phyloP scores from a whole-genome alignment of 2,797 vertebrate genomes.

The Neosalanx taihuensis region DNA sequence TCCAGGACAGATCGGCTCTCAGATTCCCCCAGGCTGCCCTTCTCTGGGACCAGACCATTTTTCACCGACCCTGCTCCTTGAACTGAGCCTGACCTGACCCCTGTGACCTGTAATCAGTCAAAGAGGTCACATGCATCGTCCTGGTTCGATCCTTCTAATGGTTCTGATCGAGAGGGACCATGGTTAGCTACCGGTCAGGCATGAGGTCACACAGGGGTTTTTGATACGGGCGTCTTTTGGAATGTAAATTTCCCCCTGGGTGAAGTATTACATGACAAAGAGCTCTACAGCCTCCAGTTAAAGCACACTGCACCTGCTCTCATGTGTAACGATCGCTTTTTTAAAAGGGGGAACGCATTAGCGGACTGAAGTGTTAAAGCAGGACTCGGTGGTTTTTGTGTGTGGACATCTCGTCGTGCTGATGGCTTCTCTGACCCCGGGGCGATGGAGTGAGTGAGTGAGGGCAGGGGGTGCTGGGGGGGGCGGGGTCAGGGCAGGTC shows the following conservation, averaged over 20 bases:
- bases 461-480: conserved; percentile 47
- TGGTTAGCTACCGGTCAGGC: conserved; percentile 41
- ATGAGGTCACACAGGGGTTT: conserved; percentile 57
- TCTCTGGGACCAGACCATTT: conserved; percentile 39
- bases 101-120: conserved; percentile 61
- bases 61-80: conserved; percentile 61
- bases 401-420: conserved; percentile 55
- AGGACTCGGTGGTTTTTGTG: conserved; percentile 58
- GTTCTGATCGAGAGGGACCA: conserved; percentile 51
- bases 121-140: conserved; percentile 35
- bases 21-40: conserved; percentile 14
- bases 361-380: conserved; percentile 30
- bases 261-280: conserved; percentile 57
- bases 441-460: conserved; percentile 61
- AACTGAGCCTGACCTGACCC: conserved; percentile 62
- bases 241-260: conserved; percentile 70
- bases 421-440: conserved; percentile 54
- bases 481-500: conserved; percentile 52
- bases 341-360: conserved; percentile 59
- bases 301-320: conserved; percentile 63
- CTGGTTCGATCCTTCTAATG: conserved; percentile 59
- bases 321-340: conserved; percentile 59
- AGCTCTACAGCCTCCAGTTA: conserved; percentile 45
- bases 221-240: conserved; percentile 61
- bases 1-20: conserved; percentile 30